These are phyloP conservation scores for Apostichopus leukothele DNA, from an alignment of 53 echinoderm and acorn worm genomes.

Conservation along the genomic window DNA sequence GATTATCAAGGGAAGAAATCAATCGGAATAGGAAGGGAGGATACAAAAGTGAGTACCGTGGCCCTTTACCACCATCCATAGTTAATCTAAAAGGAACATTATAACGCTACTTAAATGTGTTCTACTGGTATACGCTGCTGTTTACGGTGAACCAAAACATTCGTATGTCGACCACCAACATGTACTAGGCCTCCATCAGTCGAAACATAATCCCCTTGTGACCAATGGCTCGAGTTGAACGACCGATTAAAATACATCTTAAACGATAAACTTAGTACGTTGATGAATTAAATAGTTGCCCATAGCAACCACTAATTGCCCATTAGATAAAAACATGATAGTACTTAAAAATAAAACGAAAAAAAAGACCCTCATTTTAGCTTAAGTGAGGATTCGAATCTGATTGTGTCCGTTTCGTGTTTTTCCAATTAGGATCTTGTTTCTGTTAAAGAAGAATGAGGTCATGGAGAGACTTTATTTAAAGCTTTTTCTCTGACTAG, in stretches of 20 bases:
- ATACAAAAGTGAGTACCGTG: too few relatives aligned
- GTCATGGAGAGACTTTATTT: not conserved
- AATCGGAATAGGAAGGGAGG: too few relatives aligned
- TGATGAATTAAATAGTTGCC: not conserved
- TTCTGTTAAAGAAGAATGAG: not conserved
- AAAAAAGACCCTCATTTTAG: not conserved
- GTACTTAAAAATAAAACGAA: not conserved
- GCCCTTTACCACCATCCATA: too few relatives aligned
- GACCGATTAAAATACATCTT: not conserved
- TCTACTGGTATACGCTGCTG: too few relatives aligned
- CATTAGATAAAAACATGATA: not conserved
- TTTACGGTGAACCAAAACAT: too few relatives aligned
- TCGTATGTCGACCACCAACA: too few relatives aligned
- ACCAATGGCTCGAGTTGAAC: not conserved
- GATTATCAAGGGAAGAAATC: too few relatives aligned
- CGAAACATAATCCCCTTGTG: too few relatives aligned
- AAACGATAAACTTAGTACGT: not conserved
- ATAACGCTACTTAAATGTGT: too few relatives aligned
- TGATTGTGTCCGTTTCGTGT: not conserved
- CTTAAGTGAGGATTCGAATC: not conserved
- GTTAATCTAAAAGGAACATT: too few relatives aligned
- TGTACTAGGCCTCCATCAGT: too few relatives aligned
- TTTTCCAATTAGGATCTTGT: not conserved
- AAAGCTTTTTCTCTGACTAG: not conserved
- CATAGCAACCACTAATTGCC: not conserved